phyloP scores from a whole-genome alignment of 2,797 vertebrate genomes.

The Spinibarbus caldwelli region DNA sequence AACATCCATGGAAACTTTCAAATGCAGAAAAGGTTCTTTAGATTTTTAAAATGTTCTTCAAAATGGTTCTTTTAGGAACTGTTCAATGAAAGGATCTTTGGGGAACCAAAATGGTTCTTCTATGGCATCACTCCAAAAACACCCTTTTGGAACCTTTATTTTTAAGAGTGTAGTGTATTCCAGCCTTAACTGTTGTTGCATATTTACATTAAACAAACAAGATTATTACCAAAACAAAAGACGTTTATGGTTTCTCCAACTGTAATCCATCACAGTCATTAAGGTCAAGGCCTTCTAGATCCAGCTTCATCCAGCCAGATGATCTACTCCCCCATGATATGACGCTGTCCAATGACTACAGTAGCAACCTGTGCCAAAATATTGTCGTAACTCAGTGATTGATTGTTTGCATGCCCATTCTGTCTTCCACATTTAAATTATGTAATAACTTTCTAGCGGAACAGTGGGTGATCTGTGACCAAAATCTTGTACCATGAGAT shows the following conservation, averaged over 20 bases:
- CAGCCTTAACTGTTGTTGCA: background rate
- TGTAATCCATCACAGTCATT: background rate
- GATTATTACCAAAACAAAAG: background rate
- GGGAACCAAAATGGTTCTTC: too few relatives aligned
- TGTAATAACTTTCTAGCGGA: background rate
- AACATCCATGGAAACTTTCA: too few relatives aligned
- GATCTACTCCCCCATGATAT: background rate
- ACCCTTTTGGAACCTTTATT: too few relatives aligned
- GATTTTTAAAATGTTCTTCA: too few relatives aligned
- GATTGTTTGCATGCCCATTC: background rate
- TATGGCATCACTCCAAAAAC: too few relatives aligned
- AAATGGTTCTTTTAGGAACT: too few relatives aligned
- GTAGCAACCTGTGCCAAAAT: background rate
- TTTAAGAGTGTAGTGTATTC: background rate
- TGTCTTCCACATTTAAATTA: constrained; percentile 3
- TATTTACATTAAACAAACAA: background rate
- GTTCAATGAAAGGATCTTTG: too few relatives aligned
- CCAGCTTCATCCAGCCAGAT: background rate
- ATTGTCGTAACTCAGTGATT: background rate
- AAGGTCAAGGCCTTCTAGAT: background rate
- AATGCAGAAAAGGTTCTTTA: too few relatives aligned
- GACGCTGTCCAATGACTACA: background rate
- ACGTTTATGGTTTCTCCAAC: background rate
- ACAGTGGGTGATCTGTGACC: background rate
- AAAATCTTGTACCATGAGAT: background rate